Evolutionary conservation across 1,140 invertebrate genomes (phyloP), one percentile per base, ranked within the genome.

Genomic region (fruit fly (Drosophila melanogaster)): DNA sequence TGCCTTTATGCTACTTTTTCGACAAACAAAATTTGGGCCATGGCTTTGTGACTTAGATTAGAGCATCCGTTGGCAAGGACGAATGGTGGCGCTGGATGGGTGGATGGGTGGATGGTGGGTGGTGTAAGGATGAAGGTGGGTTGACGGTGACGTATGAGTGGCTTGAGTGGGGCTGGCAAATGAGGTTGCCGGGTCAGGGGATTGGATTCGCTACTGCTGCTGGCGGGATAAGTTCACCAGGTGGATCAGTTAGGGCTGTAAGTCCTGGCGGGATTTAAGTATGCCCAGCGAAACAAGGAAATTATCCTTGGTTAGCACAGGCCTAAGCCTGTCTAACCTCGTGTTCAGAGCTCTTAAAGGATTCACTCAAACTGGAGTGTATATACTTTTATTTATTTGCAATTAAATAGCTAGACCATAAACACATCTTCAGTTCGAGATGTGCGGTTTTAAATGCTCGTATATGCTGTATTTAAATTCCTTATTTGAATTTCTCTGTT

Each of bases 31-130:
- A 69, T 70, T 47, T 70, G 64, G 66, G 64, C 66, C 66, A 69
- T 69, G 66, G 66, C 67, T 70, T 70, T 70, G 66, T 70, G 33
- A 30, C 64, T 69, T 69, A 69, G 66, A 70, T 69, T 69, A 49
- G 35, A 38, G 64, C 66, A 47, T 69, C 41, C 66, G 41, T 22
- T 33, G 14, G 19, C 57, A 49, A 24, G 64, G 64, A 41, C n/a
- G 14, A n/a, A 14, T 17, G 37, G 26, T 2, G 8, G 17, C 2
- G 11, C 5, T 14, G 40, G n/a, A n/a, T 30, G 19, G 19, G 19
- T 19, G 17, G 30, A 12, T 14, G 56, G 56, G 17, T 15, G 24
- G 37, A 7, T 30, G 4, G 17, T 15, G 26, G 17, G 35, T 15
- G 17, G 26, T 0, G 14, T 22, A 22, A 22, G 19, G 19, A 22